Evolutionary conservation across 2,888 invertebrate genomes (phyloP).

Genomic region (Alviniconcha strummeri): DNA sequence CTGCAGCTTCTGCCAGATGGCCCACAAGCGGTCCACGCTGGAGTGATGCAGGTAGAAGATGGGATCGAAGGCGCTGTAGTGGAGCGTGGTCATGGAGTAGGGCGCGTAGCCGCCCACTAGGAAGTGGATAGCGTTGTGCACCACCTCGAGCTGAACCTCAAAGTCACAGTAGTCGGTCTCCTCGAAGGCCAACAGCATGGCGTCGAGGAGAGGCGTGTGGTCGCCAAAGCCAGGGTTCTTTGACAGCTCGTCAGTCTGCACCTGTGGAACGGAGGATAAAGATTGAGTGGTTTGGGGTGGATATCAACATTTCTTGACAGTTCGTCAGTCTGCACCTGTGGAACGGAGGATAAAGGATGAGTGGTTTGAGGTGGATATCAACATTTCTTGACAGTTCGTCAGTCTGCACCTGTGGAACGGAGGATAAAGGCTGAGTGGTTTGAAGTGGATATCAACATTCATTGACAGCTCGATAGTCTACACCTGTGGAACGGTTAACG

Average conservation of each 20-base stretch:
- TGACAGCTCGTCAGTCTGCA: constrained; percentile 14
- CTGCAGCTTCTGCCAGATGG: constrained; percentile 32
- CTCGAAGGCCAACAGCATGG: constrained; percentile 29
- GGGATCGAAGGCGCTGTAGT: constrained; percentile 33
- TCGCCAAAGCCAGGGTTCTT: constrained; percentile 16
- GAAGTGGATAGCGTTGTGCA: constrained; percentile 27
- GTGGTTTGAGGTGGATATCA: neutral
- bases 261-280: neutral
- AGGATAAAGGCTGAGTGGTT: neutral
- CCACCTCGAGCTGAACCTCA: constrained; percentile 30
- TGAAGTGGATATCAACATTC: neutral
- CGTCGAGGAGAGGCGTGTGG: constrained; percentile 30
- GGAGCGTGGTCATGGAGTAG: constrained; percentile 26
- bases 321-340: neutral
- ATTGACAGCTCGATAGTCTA: neutral
- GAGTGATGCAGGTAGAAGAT: constrained; percentile 31
- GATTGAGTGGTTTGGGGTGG: too few relatives aligned
- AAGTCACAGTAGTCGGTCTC: constrained; percentile 30
- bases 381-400: neutral
- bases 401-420: neutral
- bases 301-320: neutral
- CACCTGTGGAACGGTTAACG: neutral
- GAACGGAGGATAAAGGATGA: neutral
- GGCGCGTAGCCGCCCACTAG: constrained; percentile 29
- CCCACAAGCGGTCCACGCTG: constrained; percentile 33